Evolutionary conservation across 30 jellyfish, hydroid and myxozoan species (phyloP).

Genomic region (Pelagia noctiluca): DNA sequence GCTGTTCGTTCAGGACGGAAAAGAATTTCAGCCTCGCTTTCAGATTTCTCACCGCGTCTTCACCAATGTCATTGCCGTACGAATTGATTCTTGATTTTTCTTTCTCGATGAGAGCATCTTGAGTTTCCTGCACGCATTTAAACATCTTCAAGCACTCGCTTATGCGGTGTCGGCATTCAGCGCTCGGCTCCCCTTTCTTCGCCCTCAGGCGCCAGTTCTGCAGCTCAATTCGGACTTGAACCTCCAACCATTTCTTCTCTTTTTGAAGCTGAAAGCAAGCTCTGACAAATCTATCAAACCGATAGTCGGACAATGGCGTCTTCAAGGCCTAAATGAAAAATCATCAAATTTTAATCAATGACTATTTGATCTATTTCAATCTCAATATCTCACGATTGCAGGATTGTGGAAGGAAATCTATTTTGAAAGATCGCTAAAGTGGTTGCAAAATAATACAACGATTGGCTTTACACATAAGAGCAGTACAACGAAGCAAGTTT

Average conservation of each 20-base stretch:
- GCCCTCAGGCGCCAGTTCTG: constrained; percentile 77
- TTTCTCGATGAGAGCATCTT: constrained; percentile 62
- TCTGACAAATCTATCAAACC: constrained; percentile 62
- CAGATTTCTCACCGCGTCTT: constrained; percentile 4
- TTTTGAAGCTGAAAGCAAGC: constrained; percentile 39
- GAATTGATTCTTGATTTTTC: constrained; percentile 40
- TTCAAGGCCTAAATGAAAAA: constrained; percentile 26
- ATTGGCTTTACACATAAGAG: no score
- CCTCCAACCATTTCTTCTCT: constrained; percentile 61
- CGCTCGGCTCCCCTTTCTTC: constrained; percentile 49
- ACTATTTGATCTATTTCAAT: no score
- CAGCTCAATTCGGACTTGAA: constrained; percentile 61
- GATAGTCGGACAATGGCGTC: constrained; percentile 28
- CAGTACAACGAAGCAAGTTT: no score
- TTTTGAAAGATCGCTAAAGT: no score
- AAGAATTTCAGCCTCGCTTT: constrained; percentile 50
- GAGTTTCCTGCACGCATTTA: constrained; percentile 66
- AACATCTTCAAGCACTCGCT: constrained; percentile 43
- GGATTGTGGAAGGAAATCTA: no score
- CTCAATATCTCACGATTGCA: no score
- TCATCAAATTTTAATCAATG: no score
- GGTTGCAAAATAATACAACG: no score
- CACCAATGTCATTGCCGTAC: constrained; percentile 13
- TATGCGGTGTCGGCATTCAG: constrained; percentile 65
- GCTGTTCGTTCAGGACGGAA: constrained; percentile 58